These are phyloP conservation scores for Adelosebastes latens DNA, from an alignment of 2,797 vertebrate species.

Conservation along the genomic window DNA sequence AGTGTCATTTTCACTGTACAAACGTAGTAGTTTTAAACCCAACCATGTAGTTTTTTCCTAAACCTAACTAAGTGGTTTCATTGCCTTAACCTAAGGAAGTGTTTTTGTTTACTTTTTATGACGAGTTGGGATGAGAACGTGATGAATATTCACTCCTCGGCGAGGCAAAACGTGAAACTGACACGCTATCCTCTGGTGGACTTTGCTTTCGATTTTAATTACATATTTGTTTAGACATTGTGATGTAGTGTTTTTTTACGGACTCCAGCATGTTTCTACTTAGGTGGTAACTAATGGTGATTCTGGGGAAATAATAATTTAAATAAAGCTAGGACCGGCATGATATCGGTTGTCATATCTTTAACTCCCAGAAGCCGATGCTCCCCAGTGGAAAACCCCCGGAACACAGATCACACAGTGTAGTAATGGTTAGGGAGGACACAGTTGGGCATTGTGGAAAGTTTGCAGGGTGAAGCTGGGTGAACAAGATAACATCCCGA, in stretches of 20 bases:
- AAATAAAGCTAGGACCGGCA: not conserved
- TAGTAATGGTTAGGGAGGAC: constrained; percentile 1
- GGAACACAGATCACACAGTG: constrained; percentile 4
- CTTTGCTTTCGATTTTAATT: too few relatives aligned
- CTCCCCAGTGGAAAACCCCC: constrained; percentile 18
- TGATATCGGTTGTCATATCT: not conserved
- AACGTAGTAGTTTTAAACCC: too few relatives aligned
- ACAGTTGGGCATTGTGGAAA: constrained; percentile 24
- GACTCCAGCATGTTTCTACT: too few relatives aligned
- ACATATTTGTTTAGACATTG: too few relatives aligned
- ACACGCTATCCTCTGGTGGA: not conserved
- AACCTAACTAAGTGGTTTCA: too few relatives aligned
- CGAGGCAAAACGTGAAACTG: not conserved
- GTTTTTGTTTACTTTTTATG: not conserved
- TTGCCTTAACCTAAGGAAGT: too few relatives aligned
- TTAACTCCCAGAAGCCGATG: not conserved
- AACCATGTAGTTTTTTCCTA: too few relatives aligned
- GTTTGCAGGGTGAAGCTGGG: constrained; percentile 2
- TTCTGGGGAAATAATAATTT: not conserved
- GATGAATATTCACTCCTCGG: not conserved
- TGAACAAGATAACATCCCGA: constrained; percentile 31
- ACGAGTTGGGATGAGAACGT: not conserved
- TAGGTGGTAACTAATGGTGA: not conserved
- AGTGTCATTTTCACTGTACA: too few relatives aligned
- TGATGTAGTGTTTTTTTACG: not conserved